Evolutionary conservation across 2,888 invertebrate species (phyloP).

Genomic region (Lysandra bellargus): DNA sequence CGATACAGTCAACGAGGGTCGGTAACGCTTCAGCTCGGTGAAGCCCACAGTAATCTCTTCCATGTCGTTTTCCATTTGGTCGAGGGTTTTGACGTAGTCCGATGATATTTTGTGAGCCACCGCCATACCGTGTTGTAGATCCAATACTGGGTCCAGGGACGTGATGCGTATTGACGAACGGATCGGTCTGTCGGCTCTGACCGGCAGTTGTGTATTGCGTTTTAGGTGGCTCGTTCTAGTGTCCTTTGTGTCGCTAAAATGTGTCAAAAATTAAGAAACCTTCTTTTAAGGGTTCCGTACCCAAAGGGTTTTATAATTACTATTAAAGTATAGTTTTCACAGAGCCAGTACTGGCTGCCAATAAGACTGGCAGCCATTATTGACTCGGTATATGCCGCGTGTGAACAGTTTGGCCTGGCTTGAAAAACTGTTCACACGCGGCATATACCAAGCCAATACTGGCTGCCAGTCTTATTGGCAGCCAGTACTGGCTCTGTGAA

Average conservation of each 20-base stretch:
- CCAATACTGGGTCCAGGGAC: slow-evolving; percentile 53
- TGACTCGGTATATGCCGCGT: too few species aligned
- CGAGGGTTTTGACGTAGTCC: slow-evolving; percentile 64
- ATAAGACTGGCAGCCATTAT: too few species aligned
- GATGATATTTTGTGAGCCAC: slow-evolving; percentile 61
- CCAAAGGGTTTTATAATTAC: too few species aligned
- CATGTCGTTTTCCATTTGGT: slow-evolving; percentile 49
- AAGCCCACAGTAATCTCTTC: slow-evolving; percentile 54
- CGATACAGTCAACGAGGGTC: slow-evolving; percentile 57
- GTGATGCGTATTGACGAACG: slow-evolving; percentile 43
- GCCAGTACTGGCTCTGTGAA: too few species aligned
- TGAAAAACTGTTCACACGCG: too few species aligned
- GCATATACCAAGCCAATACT: too few species aligned
- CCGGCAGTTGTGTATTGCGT: slow-evolving; percentile 45
- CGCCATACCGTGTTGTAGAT: slow-evolving; percentile 58
- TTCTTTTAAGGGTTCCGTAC: too few species aligned
- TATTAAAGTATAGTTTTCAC: too few species aligned
- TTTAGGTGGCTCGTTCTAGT: background rate
- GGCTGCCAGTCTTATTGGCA: too few species aligned
- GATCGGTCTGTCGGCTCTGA: slow-evolving; percentile 46
- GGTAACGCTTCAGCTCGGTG: slow-evolving; percentile 57
- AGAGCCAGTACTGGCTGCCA: too few species aligned
- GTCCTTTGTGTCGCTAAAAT: background rate
- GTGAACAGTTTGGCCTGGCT: too few species aligned
- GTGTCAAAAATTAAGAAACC: too few species aligned